A percentile compares a stretch with the other conserved stretches of the same genome.
phyloP scores from a whole-genome alignment of 92 coral and sea anemone genomes.

The Umimayanthus kanabou region DNA sequence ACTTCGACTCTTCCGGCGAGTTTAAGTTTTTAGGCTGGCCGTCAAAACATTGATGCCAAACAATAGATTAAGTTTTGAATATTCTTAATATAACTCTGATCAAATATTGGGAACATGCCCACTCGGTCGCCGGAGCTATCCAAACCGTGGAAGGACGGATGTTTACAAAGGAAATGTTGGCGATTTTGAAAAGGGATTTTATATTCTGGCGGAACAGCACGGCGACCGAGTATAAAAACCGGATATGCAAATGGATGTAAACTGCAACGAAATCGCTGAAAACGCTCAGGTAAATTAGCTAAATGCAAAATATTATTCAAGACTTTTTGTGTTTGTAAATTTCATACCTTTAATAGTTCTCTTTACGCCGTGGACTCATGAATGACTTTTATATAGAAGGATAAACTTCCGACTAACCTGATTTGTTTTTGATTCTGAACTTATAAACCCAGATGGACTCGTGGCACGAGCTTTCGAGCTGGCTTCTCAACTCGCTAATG shows the following conservation, averaged over 20 bases:
- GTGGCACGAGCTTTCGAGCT: conserved; percentile 89
- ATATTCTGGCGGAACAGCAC: background rate
- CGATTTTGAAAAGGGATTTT: background rate
- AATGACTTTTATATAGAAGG: conserved; percentile 10
- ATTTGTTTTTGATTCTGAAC: conserved; percentile 32
- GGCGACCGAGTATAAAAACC: conserved; percentile 3
- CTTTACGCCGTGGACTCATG: background rate
- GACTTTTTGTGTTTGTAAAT: conserved; percentile 28
- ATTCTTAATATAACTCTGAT: conserved; percentile 14
- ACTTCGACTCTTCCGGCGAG: background rate
- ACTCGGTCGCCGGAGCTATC: conserved; percentile 7
- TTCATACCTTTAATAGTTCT: background rate
- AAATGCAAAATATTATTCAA: background rate
- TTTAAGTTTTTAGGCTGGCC: background rate
- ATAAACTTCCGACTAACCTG: background rate
- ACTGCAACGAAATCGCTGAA: conserved; percentile 24
- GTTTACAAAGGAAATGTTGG: conserved; percentile 11
- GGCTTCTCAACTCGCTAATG: conserved; percentile 89
- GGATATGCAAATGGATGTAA: conserved; percentile 22
- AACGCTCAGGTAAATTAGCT: conserved; percentile 12
- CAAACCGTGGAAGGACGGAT: conserved; percentile 8
- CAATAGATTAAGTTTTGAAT: background rate
- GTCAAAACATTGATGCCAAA: background rate
- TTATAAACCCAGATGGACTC: conserved; percentile 77
- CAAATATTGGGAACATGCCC: conserved; percentile 6